phyloP scores from a whole-genome alignment of 2,113 vertebrate species.

The Kryptolebias marmoratus region DNA sequence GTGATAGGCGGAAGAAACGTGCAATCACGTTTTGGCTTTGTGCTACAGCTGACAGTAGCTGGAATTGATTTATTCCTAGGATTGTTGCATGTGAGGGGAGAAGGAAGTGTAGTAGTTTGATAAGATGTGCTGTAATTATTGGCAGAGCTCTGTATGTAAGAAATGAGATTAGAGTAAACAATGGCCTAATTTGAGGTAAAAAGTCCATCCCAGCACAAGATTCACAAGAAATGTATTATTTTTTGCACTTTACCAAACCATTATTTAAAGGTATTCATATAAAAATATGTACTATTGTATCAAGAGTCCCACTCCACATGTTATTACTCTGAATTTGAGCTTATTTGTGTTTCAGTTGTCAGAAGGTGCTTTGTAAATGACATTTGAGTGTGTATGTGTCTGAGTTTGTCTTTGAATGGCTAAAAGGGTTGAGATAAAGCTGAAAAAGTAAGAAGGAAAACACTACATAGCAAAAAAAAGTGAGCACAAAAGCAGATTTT shows the following conservation, averaged over 20 bases:
- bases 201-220: too few relatives aligned
- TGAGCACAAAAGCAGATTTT: conserved; percentile 22
- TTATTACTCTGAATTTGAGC: too few relatives aligned
- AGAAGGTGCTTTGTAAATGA: too few relatives aligned
- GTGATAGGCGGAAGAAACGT: conserved; percentile 24
- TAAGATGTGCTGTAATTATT: neutral
- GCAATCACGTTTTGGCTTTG: conserved; percentile 10
- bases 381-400: conserved; percentile 7
- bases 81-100: neutral
- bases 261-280: too few relatives aligned
- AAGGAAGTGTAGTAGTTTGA: conserved; percentile 14
- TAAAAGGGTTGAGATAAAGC: neutral
- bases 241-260: too few relatives aligned
- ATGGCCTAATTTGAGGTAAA: neutral
- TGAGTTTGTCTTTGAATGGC: neutral
- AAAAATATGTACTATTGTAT: too few relatives aligned
- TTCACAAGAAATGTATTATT: too few relatives aligned
- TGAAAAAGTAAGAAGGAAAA: conserved; percentile 41
- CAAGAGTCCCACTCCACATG: too few relatives aligned
- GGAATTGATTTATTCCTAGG: conserved; percentile 22
- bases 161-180: neutral
- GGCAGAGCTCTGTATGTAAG: neutral
- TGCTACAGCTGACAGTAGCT: conserved; percentile 1
- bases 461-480: conserved; percentile 1
- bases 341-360: too few relatives aligned